Evolutionary conservation across 2,888 invertebrate species (phyloP), one percentile per base, ranked within the genome.

Genomic region (Baronia brevicornis): DNA sequence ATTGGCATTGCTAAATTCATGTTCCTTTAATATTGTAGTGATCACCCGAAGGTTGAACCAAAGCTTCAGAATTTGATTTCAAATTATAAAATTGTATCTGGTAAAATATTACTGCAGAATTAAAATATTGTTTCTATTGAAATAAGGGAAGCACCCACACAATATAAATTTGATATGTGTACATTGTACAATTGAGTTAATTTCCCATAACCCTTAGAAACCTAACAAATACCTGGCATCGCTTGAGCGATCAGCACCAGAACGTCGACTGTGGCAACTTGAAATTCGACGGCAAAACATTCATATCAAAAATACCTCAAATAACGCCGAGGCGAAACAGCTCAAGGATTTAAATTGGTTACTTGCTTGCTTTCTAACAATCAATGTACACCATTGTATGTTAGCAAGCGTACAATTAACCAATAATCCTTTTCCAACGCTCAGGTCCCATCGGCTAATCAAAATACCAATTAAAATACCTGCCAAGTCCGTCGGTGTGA

Each of bases 401-500:
- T 48, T 41, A 37, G 28, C 37, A 44, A 27, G 29, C 19, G 28
- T 36, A 46, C 53, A 53, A 57, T 57, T 47, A 49, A 54, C 55
- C 56, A 64, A 61, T 53, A 60, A 60, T 58, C 43, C 47, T 41
- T 48, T 47, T 43, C 43, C 48, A 48, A 42, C 39, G 54, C 31
- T 54, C 57, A 50, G 40, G 50, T 39, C 41, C 48, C 54, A 48
- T 47, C 71, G 63, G 72, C 75, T 75, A 72, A 71, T 71, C 73
- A 74, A 68, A 72, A 79, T 78, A 80, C 80, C 73, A 82, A 78
- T 79, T 69, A 79, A 36, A 84, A 78, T 84, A 84, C 84, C 84
- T 84, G 82, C 67, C 69, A 72, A 62, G 59, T 82, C 82, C 82
- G 79, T 77, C 75, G 82, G 82, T 71, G 82, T 69, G 79, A 71